These are phyloP conservation scores for Propithecus deckenii DNA, from an alignment of 2,797 vertebrate genomes.

Conservation along the genomic window DNA sequence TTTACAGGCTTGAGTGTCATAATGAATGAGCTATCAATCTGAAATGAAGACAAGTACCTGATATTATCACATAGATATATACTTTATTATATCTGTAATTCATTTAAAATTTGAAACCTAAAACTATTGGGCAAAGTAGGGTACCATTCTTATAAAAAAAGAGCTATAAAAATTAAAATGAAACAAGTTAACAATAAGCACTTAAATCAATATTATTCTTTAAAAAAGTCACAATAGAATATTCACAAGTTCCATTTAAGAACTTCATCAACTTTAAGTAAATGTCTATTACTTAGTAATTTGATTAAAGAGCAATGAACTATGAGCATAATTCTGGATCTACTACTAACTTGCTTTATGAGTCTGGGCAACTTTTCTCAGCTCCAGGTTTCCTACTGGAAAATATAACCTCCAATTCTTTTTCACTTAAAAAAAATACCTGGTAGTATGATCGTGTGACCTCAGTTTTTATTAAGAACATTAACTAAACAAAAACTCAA, in stretches of 20 bases:
- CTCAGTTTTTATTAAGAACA: slow-evolving; percentile 4
- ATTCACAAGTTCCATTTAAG: background rate
- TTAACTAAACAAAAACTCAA: background rate
- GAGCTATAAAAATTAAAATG: background rate
- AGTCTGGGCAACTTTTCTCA: background rate
- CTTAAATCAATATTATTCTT: background rate
- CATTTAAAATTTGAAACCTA: slow-evolving; percentile 29
- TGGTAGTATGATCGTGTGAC: background rate
- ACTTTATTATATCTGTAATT: background rate
- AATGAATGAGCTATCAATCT: background rate
- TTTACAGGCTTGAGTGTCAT: background rate
- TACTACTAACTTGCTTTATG: background rate
- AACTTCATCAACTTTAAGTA: background rate
- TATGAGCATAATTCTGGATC: background rate
- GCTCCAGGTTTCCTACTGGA: background rate
- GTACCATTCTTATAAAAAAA: background rate
- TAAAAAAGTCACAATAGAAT: background rate
- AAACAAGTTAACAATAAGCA: background rate
- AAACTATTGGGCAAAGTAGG: background rate
- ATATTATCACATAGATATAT: background rate
- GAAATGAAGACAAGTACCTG: slow-evolving; percentile 6
- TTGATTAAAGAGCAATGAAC: background rate
- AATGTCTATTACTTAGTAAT: background rate
- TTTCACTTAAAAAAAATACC: background rate
- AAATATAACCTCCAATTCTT: background rate